Base-by-base conservation (phyloP, 1,140 invertebrate species). In the Colletes latitarsis region DNA sequence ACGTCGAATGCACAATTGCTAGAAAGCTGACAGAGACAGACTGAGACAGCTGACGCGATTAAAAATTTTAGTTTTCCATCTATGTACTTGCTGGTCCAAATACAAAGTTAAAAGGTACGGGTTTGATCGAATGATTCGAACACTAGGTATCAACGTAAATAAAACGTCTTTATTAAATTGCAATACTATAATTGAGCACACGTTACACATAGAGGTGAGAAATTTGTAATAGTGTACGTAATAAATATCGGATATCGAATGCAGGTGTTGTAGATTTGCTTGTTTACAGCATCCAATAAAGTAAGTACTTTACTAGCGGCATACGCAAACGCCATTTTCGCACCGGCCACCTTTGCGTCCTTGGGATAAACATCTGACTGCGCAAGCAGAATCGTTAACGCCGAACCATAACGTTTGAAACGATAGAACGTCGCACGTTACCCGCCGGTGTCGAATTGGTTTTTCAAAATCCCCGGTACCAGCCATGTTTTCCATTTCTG, bases 371-470 rank as follows among this genome's bases (percentile, higher is more conserved):
- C 91, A 91, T 30, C 84, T 87, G 0, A 75, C 17, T 1, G 91
- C 89, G 66, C 91, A 92, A 0, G 77, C 89, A 30, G 83, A 71
- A 57, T 91, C 83, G 67, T 89, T 89, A 0, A 85, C 30, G 30
- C 73, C 81, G 0, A 88, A 21, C 77, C 84, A 81, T 19, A 76
- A 9, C 4, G 85, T 82, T 53, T 64, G 17, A 39, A 86, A 89
- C 0, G 89, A 91, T 0, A 89, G 72, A 6, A 91, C 64, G 46
- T 91, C 89, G 67, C 90, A 91, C 12, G 89, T 85, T 10, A 77
- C 52, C 0, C 85, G 62, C 4, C 81, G 72, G 0, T 68, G 52
- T n/a, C 85, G 57, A 8, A 78, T 8, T 9, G 67, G 0, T 5
- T 53, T 12, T 6, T 5, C 15, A 9, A 17, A 1, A 4, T 77